phyloP scores from a whole-genome alignment of 1,140 invertebrate genomes.

The Drosophila sturtevanti region DNA sequence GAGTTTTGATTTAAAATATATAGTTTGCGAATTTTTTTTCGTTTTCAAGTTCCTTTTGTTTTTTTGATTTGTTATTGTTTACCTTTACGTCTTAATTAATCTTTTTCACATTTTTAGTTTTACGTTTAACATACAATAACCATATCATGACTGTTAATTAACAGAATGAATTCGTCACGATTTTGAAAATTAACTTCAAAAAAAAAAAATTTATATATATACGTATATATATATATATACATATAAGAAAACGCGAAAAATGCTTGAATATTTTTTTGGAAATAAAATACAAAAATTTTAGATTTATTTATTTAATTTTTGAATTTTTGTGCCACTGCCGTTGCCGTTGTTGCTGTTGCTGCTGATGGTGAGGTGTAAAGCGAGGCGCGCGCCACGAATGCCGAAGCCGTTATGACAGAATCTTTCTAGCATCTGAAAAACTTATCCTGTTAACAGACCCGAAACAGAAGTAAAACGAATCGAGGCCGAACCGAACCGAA shows the following conservation, averaged over 20 bases:
- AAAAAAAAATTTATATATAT: too few relatives aligned
- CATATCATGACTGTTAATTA: conserved; percentile 44
- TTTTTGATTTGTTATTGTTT: not conserved
- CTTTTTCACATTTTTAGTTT: conserved; percentile 6
- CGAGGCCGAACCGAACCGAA: not conserved
- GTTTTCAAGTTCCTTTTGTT: not conserved
- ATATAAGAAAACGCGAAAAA: not conserved
- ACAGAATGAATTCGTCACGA: not conserved
- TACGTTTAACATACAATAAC: conserved; percentile 38
- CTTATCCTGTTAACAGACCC: conserved; percentile 59
- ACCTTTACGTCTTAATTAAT: conserved; percentile 4
- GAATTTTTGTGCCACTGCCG: not conserved
- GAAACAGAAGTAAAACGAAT: conserved; percentile 20
- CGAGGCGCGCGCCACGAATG: conserved; percentile 76
- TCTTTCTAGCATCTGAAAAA: conserved; percentile 73
- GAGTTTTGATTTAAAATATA: too few relatives aligned
- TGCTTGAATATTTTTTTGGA: not conserved
- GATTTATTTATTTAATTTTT: not conserved
- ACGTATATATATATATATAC: too few relatives aligned
- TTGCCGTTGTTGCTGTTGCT: conserved; percentile 13
- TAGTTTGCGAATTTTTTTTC: not conserved
- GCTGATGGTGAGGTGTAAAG: conserved; percentile 39
- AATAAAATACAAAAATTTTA: not conserved
- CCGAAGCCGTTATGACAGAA: conserved; percentile 81
- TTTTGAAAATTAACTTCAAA: not conserved